Percentiles rank a stretch among this genome's conserved stretches.
Conservation (phyloP, 1,140 invertebrate species). For the Ladona fulva region DNA sequence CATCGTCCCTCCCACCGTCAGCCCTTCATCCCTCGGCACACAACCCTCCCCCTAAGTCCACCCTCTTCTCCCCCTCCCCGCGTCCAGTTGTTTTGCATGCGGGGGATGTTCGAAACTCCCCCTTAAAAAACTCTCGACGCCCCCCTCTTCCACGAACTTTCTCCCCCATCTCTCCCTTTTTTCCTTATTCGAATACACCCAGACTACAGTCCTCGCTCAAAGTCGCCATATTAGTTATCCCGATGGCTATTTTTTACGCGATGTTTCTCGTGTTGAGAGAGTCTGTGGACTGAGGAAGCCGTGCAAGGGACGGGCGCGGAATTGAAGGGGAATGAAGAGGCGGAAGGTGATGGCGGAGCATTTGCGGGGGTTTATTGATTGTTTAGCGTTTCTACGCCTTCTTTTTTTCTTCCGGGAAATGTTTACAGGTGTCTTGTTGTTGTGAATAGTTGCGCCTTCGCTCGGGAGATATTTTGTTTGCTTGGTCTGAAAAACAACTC, state of each 20-base stretch:
- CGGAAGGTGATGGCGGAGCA: too few relatives aligned
- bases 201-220: too few relatives aligned
- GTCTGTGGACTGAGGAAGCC: neutral
- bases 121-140: neutral
- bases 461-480: too few relatives aligned
- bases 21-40: neutral
- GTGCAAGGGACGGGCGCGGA: too few relatives aligned
- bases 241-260: neutral
- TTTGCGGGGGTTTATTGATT: too few relatives aligned
- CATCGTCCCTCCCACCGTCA: neutral
- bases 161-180: neutral
- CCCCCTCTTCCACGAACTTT: neutral
- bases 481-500: too few relatives aligned
- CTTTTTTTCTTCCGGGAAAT: too few relatives aligned
- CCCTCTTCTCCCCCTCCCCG: neutral
- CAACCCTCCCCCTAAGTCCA: neutral
- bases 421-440: too few relatives aligned
- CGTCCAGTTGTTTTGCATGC: neutral
- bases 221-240: slow-evolving; percentile 1
- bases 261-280: neutral
- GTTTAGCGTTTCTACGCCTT: too few relatives aligned
- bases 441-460: too few relatives aligned
- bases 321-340: too few relatives aligned
- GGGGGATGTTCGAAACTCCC: neutral
- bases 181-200: neutral